Evolutionary conservation across 1,140 invertebrate genomes (phyloP).

Genomic region (Cherax destructor): DNA sequence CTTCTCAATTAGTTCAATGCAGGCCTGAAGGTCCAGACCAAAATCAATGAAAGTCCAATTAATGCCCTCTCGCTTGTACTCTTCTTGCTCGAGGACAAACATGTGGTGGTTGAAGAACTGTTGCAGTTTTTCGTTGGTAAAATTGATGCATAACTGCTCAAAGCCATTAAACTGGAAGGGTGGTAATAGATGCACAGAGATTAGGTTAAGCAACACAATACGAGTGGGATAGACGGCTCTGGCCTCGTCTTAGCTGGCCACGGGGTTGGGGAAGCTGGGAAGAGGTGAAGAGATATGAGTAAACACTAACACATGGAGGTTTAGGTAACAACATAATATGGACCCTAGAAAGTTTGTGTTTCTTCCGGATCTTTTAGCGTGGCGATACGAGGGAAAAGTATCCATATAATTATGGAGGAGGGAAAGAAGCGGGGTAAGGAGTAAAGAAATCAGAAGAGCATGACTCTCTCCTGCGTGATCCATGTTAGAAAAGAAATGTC

Average conservation of each 20-base stretch:
- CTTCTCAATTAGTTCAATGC: slow-evolving; percentile 98
- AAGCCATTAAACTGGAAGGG: slow-evolving; percentile 92
- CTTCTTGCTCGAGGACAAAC: slow-evolving; percentile 92
- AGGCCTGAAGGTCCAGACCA: slow-evolving; percentile 96
- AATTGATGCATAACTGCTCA: slow-evolving; percentile 99
- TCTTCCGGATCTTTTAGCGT: too few species aligned
- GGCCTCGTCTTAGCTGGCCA: slow-evolving; percentile 21
- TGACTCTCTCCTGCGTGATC: not conserved
- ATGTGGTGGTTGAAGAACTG: slow-evolving; percentile 99
- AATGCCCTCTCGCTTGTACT: slow-evolving; percentile 83
- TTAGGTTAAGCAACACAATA: slow-evolving; percentile 19
- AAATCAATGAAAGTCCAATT: slow-evolving; percentile 97
- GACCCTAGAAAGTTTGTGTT: too few species aligned
- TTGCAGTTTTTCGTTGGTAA: slow-evolving; percentile 97
- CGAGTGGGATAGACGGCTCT: not conserved
- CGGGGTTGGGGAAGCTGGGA: not conserved
- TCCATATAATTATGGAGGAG: not conserved
- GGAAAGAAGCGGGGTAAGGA: not conserved
- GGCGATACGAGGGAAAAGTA: too few species aligned
- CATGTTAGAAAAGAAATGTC: not conserved
- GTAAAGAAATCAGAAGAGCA: not conserved
- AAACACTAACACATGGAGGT: not conserved
- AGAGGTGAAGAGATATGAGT: not conserved
- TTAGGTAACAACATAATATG: not conserved
- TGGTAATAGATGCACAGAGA: slow-evolving; percentile 36